phyloP scores from a whole-genome alignment of 2,797 vertebrate species.

The Anabas testudineus region DNA sequence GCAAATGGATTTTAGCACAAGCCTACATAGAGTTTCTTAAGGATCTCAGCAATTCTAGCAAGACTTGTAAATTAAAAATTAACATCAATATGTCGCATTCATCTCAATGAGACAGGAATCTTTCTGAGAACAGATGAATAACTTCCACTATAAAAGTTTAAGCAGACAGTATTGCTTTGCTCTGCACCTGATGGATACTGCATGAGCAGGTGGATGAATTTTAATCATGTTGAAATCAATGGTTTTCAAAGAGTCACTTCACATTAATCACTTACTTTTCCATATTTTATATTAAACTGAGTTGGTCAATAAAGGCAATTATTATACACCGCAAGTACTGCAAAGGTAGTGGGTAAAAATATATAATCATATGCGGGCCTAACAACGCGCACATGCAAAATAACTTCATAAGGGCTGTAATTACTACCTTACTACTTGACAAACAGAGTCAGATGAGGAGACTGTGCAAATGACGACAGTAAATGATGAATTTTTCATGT shows the following conservation, averaged over 20 bases:
- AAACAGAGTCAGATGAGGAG: background rate
- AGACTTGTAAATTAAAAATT: conserved; percentile 54
- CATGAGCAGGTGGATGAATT: conserved; percentile 35
- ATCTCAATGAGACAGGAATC: conserved; percentile 34
- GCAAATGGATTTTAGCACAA: conserved; percentile 27
- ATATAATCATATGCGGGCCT: conserved; percentile 6
- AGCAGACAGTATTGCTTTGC: conserved; percentile 24
- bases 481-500: background rate
- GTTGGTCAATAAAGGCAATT: background rate
- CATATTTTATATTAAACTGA: conserved; percentile 3
- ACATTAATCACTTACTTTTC: background rate
- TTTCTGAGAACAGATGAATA: conserved; percentile 33
- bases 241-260: conserved; percentile 15
- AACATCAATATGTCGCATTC: conserved; percentile 39
- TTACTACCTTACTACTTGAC: background rate
- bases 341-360: background rate
- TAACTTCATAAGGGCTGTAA: background rate
- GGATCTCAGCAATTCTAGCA: conserved; percentile 26
- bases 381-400: background rate
- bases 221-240: conserved; percentile 11
- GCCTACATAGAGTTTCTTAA: conserved; percentile 19
- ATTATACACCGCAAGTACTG: background rate
- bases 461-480: background rate
- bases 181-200: conserved; percentile 17
- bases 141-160: conserved; percentile 35